Base-by-base conservation (phyloP, 2,888 invertebrate species). In the Erebia palarica region DNA sequence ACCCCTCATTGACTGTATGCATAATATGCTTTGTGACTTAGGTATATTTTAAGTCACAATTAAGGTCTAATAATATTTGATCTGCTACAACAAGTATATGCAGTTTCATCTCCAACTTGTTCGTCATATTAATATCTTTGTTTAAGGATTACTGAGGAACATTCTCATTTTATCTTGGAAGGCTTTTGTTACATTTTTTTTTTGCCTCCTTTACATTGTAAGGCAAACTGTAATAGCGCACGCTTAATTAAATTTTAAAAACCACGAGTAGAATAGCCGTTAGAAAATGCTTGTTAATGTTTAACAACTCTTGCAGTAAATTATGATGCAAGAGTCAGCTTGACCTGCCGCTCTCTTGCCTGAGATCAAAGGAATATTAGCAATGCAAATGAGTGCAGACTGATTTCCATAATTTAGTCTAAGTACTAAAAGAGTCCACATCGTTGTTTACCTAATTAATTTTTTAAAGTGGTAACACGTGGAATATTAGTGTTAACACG, bases 321-420 rank as follows among this genome's bases (percentile, higher is more conserved):
- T 67, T 36, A 57, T 53, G 18, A 53, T 36, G 61, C 21, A 14
- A 65, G 69, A 49, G 36, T 60, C 60, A 18, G 59, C 70, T 70
- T 70, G 70, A 70, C 70, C 70, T 65, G 21, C 59, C 65, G 60
- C 70, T 27, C 64, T 69, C 59, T 65, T 65, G 58, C 42, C 42
- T 47, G 59, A 51, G 27, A 59, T 67, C 67, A 67, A 67, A 67
- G 16, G 21, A 27, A 60, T 51, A 70, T 70, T 70, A 65, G 65
- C 70, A 70, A 65, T 70, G 65, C 70, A 65, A 70, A 70, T 65
- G 65, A n/a, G 65, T 53, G 65, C 16, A 18, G 60, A 47, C 47
- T 59, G 49, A 47, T 59, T 47, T 27, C n/a, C 27, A 36, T 59
- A 27, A 58, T 68, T 60, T 68, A 60, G 61, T 16, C 61, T 16